These are phyloP conservation scores for Nannoperca obscura DNA, from an alignment of 2,797 vertebrate species.

Conservation along the genomic window DNA sequence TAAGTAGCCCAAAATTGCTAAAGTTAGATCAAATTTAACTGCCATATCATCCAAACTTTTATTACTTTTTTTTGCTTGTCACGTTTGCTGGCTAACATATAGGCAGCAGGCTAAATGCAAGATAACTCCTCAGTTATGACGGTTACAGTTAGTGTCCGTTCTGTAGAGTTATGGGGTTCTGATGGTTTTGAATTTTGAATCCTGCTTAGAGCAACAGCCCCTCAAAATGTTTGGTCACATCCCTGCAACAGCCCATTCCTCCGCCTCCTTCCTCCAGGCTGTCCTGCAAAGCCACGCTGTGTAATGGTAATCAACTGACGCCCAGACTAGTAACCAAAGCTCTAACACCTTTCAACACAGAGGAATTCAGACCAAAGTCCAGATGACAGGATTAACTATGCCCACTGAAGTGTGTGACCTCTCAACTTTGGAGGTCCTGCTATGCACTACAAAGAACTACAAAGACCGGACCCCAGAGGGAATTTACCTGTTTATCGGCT, in stretches of 20 bases:
- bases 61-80: no score
- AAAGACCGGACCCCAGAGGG: conserved; percentile 46
- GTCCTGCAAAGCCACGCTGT: conserved; percentile 23
- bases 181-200: no score
- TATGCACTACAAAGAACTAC: conserved; percentile 28
- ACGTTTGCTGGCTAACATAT: no score
- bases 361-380: conserved; percentile 43
- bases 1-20: no score
- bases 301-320: conserved; percentile 46
- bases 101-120: no score
- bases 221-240: no score
- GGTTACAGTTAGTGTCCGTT: no score
- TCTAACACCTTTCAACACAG: conserved; percentile 50
- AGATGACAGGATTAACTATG: conserved; percentile 56
- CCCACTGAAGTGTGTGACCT: conserved; percentile 52
- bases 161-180: no score
- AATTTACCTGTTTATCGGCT: conserved; percentile 25
- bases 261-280: conserved; percentile 20
- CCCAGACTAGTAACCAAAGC: conserved; percentile 43
- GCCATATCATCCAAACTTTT: no score
- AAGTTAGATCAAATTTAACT: no score
- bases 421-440: conserved; percentile 44
- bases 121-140: no score
- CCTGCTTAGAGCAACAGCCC: no score
- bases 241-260: conserved; percentile 12